Base-by-base conservation (phyloP, 2,797 vertebrate species). In the Muraenolepis orangiensis region DNA sequence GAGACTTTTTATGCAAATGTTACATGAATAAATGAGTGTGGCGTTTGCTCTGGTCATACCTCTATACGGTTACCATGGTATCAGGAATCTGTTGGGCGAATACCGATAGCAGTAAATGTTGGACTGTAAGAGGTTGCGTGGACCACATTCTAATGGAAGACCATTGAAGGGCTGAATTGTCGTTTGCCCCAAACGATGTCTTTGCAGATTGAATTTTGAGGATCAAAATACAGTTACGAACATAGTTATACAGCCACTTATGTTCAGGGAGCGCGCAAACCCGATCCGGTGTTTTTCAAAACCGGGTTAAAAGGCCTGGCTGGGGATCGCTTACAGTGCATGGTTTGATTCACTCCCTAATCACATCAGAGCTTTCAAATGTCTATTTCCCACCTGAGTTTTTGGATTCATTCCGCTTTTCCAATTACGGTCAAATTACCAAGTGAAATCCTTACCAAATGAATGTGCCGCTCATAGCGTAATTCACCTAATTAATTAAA, bases 311-410 rank as follows among this genome's bases (percentile, higher is more conserved):
- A 69, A 73, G 29, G 14, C 6, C 70, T 76, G 75, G 66, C 70
- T 80, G 77, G 78, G 79, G 64, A 85, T 61, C 36, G 28, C 87
- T 85, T 80, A 64, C 73, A 80, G 57, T 71, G 68, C 69, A 61
- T 81, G 76, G 88, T 89, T 85, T 89, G 73, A 84, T 87, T 90
- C 82, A 82, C 81, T 78, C 69, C 83, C 82, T 79, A 81, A 76
- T 51, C 77, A 67, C 72, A 78, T 74, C 75, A 79, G 30, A 73
- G 42, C 77, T 84, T 83, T 83, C 82, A 83, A 91, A 90, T 87
- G 84, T 82, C 76, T 71, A 90, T 91, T 91, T 91, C 92, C 91
- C 92, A 92, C 78, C 84, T 91, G 91, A 90, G 77, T 86, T 87
- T n/a, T 76, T 75, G 30, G 76, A 77, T 81, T 90, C 78, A 84